Conservation (phyloP, 2,797 vertebrate genomes). For the Syndactyla subalaris region DNA sequence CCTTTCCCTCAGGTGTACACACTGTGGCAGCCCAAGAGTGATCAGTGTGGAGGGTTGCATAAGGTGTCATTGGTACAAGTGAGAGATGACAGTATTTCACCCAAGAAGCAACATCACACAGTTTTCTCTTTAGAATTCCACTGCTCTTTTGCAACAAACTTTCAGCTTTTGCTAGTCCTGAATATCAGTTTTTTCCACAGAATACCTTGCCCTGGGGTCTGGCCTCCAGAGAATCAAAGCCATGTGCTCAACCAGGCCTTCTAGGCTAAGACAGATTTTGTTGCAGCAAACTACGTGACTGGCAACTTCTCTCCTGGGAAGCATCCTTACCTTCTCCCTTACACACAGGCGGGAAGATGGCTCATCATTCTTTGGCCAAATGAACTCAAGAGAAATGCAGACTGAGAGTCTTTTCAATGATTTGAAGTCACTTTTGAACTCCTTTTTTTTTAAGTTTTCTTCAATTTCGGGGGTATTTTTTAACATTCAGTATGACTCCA, state of each 20-base stretch:
- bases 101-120: not conserved
- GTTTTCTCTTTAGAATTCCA: not conserved
- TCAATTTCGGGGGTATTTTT: not conserved
- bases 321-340: not conserved
- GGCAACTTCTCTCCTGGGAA: not conserved
- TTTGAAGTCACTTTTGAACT: not conserved
- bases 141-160: not conserved
- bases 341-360: not conserved
- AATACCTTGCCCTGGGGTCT: not conserved
- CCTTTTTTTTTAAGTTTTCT: not conserved
- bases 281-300: rapidly evolving
- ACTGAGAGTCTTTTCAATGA: not conserved
- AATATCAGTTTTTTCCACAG: not conserved
- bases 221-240: not conserved
- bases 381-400: not conserved
- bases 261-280: not conserved
- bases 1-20: not conserved
- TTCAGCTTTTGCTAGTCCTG: not conserved
- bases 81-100: not conserved
- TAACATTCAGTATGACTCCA: not conserved
- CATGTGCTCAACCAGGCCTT: not conserved
- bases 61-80: not conserved
- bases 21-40: not conserved
- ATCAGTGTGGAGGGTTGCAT: not conserved
- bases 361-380: not conserved